Conservation (phyloP, 2,888 invertebrate species). For the Acleris cristana region DNA sequence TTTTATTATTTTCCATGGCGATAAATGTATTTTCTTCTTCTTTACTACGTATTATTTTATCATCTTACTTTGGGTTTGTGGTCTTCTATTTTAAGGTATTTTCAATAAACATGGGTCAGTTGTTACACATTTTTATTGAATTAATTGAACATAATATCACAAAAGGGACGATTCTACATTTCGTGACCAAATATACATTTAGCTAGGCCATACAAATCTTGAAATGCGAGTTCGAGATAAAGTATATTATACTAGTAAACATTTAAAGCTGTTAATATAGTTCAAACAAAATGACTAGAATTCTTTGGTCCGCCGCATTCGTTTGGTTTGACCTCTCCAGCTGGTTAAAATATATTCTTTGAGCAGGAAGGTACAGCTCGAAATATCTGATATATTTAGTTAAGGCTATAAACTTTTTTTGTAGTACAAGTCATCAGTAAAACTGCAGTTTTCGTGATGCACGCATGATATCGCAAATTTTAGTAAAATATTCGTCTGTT, state of each 20-base stretch:
- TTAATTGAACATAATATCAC: conserved; percentile 20
- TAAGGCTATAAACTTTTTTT: too few species aligned
- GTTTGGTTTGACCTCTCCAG: background rate
- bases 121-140: conserved; percentile 13
- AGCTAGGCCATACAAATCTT: conserved; percentile 1
- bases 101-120: too few species aligned
- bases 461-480: too few species aligned
- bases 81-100: too few species aligned
- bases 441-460: too few species aligned
- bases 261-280: conserved; percentile 29
- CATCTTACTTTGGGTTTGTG: too few species aligned
- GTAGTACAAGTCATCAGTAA: too few species aligned
- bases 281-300: conserved; percentile 30
- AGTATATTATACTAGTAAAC: conserved; percentile 15
- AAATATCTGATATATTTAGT: too few species aligned
- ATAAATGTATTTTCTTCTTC: too few species aligned
- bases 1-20: too few species aligned
- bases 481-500: too few species aligned
- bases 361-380: background rate
- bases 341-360: background rate
- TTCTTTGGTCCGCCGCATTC: background rate
- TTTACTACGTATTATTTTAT: too few species aligned
- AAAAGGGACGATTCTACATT: conserved; percentile 16
- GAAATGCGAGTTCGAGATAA: background rate
- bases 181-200: conserved; percentile 1